Percentiles rank a stretch among this genome's conserved stretches.
These are phyloP conservation scores for Thripadectes ignobilis DNA, from an alignment of 2,797 vertebrate species.

Conservation along the genomic window DNA sequence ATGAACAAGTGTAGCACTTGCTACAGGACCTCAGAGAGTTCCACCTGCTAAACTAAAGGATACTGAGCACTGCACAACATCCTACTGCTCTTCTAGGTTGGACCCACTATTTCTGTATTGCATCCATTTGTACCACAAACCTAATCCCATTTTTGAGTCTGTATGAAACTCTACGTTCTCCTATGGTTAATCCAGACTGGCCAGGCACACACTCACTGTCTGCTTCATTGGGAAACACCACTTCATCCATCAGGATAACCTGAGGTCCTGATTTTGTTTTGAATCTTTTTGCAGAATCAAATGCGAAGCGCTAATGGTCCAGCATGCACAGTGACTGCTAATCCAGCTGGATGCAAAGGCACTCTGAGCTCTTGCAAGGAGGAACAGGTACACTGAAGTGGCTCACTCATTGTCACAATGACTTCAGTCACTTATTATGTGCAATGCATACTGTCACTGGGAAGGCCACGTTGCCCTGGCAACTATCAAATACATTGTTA, in stretches of 20 bases:
- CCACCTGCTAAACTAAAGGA: not conserved
- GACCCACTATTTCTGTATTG: not conserved
- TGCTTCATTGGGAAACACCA: not conserved
- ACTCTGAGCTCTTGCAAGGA: not conserved
- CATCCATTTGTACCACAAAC: not conserved
- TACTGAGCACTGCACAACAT: not conserved
- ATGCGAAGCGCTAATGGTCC: fast-evolving
- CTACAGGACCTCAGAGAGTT: not conserved
- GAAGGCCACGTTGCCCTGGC: slow-evolving; percentile 70
- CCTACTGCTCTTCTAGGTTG: not conserved
- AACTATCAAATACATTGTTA: slow-evolving; percentile 70
- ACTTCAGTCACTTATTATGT: slow-evolving; percentile 29
- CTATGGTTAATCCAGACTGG: not conserved
- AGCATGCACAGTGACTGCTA: not conserved
- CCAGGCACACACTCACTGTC: not conserved
- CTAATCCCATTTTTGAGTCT: not conserved
- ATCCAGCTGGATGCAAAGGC: not conserved
- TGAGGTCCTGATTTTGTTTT: not conserved
- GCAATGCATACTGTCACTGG: slow-evolving; percentile 30
- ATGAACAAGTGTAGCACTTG: fast-evolving
- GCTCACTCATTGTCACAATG: slow-evolving; percentile 31
- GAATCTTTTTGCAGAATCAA: not conserved
- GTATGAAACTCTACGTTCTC: too few species aligned
- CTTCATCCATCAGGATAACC: not conserved
- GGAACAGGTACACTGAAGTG: not conserved